phyloP scores from a whole-genome alignment of 2,888 invertebrate genomes.

The Graphium colonna region DNA sequence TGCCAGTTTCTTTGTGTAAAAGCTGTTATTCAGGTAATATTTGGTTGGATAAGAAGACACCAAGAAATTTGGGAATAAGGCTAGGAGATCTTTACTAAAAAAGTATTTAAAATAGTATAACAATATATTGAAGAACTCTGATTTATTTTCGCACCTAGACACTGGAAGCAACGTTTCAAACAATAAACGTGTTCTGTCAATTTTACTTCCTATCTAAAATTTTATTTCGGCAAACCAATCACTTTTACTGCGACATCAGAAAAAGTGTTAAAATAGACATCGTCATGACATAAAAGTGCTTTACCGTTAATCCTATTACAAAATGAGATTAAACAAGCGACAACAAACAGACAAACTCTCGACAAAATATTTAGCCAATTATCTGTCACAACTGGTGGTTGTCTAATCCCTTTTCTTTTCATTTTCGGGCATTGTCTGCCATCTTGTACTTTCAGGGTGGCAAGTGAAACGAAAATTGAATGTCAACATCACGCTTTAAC shows the following conservation, averaged over 20 bases:
- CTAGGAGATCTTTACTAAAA: too few species aligned
- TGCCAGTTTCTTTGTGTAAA: too few species aligned
- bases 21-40: too few species aligned
- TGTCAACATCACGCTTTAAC: conserved; percentile 62
- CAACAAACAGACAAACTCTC: conserved; percentile 47
- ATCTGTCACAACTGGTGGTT: conserved; percentile 65
- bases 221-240: background rate
- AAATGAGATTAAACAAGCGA: conserved; percentile 45
- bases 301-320: conserved; percentile 44
- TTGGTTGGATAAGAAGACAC: too few species aligned
- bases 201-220: conserved; percentile 15
- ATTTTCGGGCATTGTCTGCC: conserved; percentile 46
- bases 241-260: conserved; percentile 8
- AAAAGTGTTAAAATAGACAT: conserved; percentile 20
- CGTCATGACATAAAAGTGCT: conserved; percentile 34
- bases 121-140: too few species aligned
- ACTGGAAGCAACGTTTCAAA: background rate
- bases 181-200: conserved; percentile 6
- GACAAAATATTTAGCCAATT: conserved; percentile 74
- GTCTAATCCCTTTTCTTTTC: conserved; percentile 46
- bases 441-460: conserved; percentile 53
- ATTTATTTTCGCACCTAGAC: too few species aligned
- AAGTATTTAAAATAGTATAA: too few species aligned
- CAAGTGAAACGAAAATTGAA: conserved; percentile 51
- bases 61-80: too few species aligned